Conservation (phyloP, 2,797 vertebrate genomes). For the Eulemur rubriventer region DNA sequence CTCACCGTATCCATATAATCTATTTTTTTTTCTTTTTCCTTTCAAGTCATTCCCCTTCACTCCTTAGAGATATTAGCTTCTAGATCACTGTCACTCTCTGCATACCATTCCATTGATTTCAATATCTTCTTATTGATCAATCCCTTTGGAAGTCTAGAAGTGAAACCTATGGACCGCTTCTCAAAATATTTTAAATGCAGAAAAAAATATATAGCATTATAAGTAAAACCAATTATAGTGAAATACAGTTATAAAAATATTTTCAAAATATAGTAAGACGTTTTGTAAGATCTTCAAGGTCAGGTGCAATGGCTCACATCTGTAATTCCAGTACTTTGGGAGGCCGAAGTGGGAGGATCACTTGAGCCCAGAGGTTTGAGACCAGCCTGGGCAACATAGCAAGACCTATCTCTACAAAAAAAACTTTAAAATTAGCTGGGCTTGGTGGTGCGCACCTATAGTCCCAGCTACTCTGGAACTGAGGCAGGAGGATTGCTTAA, state of each 20-base stretch:
- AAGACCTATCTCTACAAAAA: neutral
- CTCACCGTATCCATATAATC: neutral
- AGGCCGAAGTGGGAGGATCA: neutral
- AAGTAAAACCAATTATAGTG: neutral
- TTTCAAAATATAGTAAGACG: neutral
- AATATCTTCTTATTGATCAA: neutral
- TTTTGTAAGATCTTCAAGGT: neutral
- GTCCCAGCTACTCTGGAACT: neutral
- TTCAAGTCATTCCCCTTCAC: neutral
- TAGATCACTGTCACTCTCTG: neutral
- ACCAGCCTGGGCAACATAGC: neutral
- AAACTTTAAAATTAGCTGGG: neutral
- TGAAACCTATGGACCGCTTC: neutral
- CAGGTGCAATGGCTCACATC: neutral
- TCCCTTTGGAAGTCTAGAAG: neutral
- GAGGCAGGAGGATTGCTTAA: neutral
- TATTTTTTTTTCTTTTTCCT: neutral
- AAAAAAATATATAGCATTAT: neutral
- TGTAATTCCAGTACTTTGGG: neutral
- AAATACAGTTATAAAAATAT: slow-evolving; percentile 6
- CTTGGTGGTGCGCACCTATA: neutral
- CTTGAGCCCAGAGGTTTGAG: neutral
- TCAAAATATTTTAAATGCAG: slow-evolving; percentile 4
- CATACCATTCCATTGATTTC: neutral
- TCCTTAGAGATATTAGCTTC: neutral